Conservation (phyloP, 2,888 invertebrate genomes). For the Chrysolina oricalcia region DNA sequence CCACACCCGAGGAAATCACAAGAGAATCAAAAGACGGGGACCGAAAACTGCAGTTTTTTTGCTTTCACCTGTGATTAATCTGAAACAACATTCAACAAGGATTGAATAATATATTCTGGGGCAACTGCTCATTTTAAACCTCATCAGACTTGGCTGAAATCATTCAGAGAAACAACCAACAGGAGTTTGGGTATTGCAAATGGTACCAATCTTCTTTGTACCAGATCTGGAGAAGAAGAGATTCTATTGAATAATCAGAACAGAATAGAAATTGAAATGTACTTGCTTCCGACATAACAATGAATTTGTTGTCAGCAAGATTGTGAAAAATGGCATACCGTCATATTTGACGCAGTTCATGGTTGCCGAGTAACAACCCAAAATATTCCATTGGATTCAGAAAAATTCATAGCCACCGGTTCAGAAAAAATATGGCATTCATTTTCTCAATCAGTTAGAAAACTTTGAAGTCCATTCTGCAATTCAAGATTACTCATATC, state of each 20-base stretch:
- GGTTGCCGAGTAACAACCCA: no score
- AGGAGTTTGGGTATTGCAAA: neutral
- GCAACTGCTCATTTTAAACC: neutral
- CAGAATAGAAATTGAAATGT: no score
- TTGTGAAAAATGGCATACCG: no score
- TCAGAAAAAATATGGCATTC: neutral
- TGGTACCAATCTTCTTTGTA: slow-evolving; percentile 1
- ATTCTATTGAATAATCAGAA: neutral
- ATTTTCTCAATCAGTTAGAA: no score
- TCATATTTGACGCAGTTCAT: no score
- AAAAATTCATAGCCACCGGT: neutral
- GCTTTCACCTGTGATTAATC: neutral
- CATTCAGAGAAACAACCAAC: neutral
- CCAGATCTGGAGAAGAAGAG: neutral
- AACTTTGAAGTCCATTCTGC: no score
- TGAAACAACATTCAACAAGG: neutral
- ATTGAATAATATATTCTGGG: neutral
- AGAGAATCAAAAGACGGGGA: neutral
- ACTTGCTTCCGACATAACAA: no score
- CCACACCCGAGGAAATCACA: no score
- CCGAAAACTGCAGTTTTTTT: neutral
- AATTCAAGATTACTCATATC: neutral
- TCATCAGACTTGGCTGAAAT: neutral
- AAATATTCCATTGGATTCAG: neutral
- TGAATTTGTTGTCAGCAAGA: no score